Conservation (phyloP, 1,140 invertebrate species). For the Brachionus sp. region DNA sequence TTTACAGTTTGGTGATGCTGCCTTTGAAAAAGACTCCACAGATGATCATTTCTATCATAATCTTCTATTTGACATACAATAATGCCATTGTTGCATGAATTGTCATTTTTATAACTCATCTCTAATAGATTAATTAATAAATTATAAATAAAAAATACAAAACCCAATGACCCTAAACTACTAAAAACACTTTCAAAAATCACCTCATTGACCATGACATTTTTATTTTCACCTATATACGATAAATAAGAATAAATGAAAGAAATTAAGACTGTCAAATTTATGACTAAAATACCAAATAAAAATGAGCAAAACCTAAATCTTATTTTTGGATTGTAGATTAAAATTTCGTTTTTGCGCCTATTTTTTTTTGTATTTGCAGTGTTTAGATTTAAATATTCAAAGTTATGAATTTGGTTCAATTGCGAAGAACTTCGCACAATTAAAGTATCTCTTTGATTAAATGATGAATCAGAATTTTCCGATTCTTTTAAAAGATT, state of each 20-base stretch:
- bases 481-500: background rate
- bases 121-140: background rate
- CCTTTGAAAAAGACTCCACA: background rate
- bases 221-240: background rate
- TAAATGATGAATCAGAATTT: background rate
- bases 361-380: background rate
- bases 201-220: background rate
- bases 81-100: background rate
- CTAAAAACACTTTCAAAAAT: background rate
- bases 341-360: background rate
- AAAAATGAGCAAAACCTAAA: background rate
- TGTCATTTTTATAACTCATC: background rate
- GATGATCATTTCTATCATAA: background rate
- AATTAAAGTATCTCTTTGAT: slow-evolving; percentile 25
- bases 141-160: background rate
- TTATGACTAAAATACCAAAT: background rate
- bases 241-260: background rate
- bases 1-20: background rate
- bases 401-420: background rate
- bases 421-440: background rate
- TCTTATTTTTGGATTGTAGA: background rate
- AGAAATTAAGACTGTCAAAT: background rate
- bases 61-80: slow-evolving; percentile 4
- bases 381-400: background rate
- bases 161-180: background rate